Conservation (phyloP, 2,888 invertebrate genomes). For the Nycteola revayana region DNA sequence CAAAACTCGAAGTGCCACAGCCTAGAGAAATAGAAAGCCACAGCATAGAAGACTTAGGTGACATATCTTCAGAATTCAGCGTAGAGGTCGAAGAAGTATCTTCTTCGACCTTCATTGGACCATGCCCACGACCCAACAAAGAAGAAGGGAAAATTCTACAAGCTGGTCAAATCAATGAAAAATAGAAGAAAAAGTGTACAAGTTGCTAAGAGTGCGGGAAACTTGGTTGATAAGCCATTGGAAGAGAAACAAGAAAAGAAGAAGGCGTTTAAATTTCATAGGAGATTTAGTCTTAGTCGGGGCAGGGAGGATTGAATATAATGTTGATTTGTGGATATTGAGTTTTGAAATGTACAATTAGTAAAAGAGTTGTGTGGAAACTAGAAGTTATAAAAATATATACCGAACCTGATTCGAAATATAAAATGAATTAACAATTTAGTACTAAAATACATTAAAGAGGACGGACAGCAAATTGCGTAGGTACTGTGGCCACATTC, state of each 20-base stretch:
- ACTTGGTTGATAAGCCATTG: constrained; percentile 55
- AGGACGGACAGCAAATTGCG: too few relatives aligned
- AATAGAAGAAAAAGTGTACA: constrained; percentile 75
- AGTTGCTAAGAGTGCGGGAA: constrained; percentile 73
- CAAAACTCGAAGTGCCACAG: constrained; percentile 57
- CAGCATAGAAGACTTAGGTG: constrained; percentile 74
- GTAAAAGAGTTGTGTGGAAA: too few relatives aligned
- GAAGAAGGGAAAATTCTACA: constrained; percentile 73
- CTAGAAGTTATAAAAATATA: too few relatives aligned
- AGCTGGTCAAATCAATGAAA: constrained; percentile 74
- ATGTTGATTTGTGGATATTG: constrained; percentile 27
- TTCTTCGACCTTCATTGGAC: constrained; percentile 49
- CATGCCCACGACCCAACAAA: constrained; percentile 56
- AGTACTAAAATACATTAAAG: too few relatives aligned
- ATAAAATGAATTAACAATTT: too few relatives aligned
- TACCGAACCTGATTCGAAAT: too few relatives aligned
- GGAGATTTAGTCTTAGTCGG: constrained; percentile 70
- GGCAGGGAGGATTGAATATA: constrained; percentile 64
- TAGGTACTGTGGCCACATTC: too few relatives aligned
- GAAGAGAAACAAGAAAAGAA: constrained; percentile 68
- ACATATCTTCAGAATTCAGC: constrained; percentile 76
- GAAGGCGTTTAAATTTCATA: constrained; percentile 71
- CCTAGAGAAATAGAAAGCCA: constrained; percentile 60
- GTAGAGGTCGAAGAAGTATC: constrained; percentile 75
- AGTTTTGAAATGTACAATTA: constrained; percentile 14